These are phyloP conservation scores for Phyllostomus hastatus DNA, from an alignment of 2,113 vertebrate species.

Conservation along the genomic window DNA sequence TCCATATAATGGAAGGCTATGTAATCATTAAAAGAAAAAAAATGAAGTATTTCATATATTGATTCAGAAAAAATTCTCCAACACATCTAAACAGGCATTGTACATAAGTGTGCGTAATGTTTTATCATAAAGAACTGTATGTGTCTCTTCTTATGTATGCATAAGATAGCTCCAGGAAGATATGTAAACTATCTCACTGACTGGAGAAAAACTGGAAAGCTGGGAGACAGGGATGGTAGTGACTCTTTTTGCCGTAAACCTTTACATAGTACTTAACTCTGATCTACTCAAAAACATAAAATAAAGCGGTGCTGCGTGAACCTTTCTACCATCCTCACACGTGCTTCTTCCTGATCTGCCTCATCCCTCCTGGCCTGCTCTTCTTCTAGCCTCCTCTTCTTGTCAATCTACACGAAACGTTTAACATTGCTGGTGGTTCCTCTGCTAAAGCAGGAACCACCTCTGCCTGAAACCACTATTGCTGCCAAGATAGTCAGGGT, in stretches of 20 bases:
- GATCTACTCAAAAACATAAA: background rate
- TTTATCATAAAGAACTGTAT: background rate
- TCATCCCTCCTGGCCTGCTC: background rate
- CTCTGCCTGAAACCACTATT: background rate
- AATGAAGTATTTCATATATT: background rate
- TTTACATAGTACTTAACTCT: background rate
- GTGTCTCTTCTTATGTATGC: background rate
- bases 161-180: background rate
- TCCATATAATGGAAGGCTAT: background rate
- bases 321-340: background rate
- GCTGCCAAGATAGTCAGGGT: background rate
- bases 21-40: background rate
- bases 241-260: background rate
- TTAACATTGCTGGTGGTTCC: background rate
- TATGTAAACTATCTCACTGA: background rate
- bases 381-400: conserved; percentile 5
- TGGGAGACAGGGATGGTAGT: background rate
- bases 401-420: background rate
- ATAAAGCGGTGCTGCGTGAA: background rate
- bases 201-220: background rate
- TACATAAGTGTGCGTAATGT: background rate
- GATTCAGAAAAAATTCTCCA: conserved; percentile 50
- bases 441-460: background rate
- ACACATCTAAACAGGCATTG: background rate
- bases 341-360: background rate